Percentiles rank a stretch among this genome's conserved stretches.
These are phyloP conservation scores for Madoqua kirkii DNA, from an alignment of 2,113 vertebrate genomes.

Conservation along the genomic window DNA sequence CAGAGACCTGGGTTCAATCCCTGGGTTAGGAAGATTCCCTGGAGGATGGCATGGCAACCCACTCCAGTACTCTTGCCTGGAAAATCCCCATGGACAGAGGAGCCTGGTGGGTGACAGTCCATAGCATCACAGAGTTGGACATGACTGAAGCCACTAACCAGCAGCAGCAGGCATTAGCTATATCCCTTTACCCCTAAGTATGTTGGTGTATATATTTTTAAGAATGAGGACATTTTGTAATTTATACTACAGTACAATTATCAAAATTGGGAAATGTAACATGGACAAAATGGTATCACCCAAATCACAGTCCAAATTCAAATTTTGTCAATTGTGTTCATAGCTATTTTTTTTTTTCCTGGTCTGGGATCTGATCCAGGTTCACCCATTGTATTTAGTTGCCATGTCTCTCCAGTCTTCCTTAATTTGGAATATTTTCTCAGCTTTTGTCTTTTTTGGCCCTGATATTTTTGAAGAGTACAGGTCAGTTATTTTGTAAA, in stretches of 20 bases:
- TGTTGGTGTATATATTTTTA: not conserved
- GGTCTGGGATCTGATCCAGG: not conserved
- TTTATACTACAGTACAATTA: not conserved
- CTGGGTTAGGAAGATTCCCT: not conserved
- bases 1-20: not conserved
- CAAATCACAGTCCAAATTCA: not conserved
- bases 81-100: not conserved
- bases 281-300: not conserved
- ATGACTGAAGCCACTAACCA: not conserved
- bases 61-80: not conserved
- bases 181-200: not conserved
- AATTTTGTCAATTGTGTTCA: not conserved
- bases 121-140: not conserved
- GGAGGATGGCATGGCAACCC: not conserved
- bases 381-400: not conserved
- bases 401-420: not conserved
- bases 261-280: conserved; percentile 16
- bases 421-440: not conserved
- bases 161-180: not conserved
- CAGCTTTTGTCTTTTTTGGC: not conserved
- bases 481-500: conserved; percentile 13
- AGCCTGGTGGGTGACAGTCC: not conserved
- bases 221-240: conserved; percentile 15
- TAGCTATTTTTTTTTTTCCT: not conserved
- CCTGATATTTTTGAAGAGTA: conserved; percentile 1